Base-by-base conservation (phyloP, 2,888 invertebrate genomes). In the Helicoverpa assulta region DNA sequence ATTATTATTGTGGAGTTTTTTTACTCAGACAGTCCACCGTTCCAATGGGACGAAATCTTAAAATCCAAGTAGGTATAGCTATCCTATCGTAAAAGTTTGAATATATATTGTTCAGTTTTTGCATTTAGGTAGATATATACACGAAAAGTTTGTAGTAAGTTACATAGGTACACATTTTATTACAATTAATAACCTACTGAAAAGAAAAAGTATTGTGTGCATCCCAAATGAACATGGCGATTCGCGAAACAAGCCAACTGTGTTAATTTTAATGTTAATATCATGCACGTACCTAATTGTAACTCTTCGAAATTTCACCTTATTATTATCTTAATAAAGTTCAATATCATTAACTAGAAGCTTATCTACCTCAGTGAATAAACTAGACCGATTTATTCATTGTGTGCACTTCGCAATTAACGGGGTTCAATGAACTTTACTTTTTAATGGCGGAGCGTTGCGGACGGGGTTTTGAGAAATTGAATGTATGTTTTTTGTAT, bases 221-320 rank as follows among this genome's bases (percentile, higher is more conserved):
- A 10, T 47, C 0, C 29, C 14, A 12, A 51, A 3, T 52, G 12
- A 40, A 18, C 6, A 70, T 43, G 7, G 2, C 21, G 21, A 21
- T 21, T 21, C 8, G 18, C 43, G 12, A 60, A 33, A 70, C 52
- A 18, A 33, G 21, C 14, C n/a, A 51, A 43, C 19, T 5, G 10
- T 43, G 3, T 18, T 14, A 43, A 18, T 57, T 52, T 57, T n/a
- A 29, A 43, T 59, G 16, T 12, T 3, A 40, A 2, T 21, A 2
- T 2, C 2, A 2, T 2, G 1, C 2, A 21, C 16, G 16, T 5
- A 16, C 43, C 0, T 3, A 37, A 0, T 50, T 0, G 40, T 1
- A 2, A 54, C 14, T 21, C 7, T 54, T 18, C 26, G 1, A 70
- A 73, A 50, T 0, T 72, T 12, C 29, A 54, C 10, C 29, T 40